Evolutionary conservation across 1,140 invertebrate genomes (phyloP).

Genomic region (Pseudobourletiella spinata): DNA sequence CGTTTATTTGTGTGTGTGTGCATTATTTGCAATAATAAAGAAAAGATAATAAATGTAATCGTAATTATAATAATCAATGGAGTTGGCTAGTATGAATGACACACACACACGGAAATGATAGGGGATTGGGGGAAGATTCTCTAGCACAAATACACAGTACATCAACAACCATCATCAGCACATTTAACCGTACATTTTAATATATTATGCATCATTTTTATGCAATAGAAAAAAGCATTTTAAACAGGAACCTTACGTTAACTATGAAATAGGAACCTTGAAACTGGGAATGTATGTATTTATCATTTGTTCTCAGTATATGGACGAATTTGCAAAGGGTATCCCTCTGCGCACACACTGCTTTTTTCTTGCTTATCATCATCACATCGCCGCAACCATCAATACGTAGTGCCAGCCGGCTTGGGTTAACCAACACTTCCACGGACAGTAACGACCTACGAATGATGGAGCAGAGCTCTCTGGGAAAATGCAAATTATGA

Average conservation of each 20-base stretch:
- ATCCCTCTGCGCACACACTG: too few species aligned
- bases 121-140: conserved; percentile 1
- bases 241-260: conserved; percentile 45
- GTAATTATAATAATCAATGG: too few species aligned
- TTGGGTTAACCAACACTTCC: too few species aligned
- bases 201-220: conserved; percentile 29
- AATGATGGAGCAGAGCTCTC: too few species aligned
- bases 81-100: background rate
- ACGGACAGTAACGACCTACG: too few species aligned
- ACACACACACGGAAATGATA: background rate
- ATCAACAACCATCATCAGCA: conserved; percentile 28
- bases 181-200: conserved; percentile 23
- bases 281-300: conserved; percentile 39
- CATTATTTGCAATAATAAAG: too few species aligned
- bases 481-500: too few species aligned
- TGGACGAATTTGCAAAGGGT: conserved; percentile 11
- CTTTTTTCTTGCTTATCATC: too few species aligned
- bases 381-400: too few species aligned
- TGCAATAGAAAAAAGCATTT: conserved; percentile 38
- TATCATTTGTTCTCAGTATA: background rate
- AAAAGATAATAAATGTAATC: too few species aligned
- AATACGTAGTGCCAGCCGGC: too few species aligned
- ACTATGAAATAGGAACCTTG: conserved; percentile 44
- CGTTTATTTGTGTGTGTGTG: background rate
- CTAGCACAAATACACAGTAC: conserved; percentile 17